Conservation (phyloP, 1,140 invertebrate genomes). For the Lepidostoma basale region DNA sequence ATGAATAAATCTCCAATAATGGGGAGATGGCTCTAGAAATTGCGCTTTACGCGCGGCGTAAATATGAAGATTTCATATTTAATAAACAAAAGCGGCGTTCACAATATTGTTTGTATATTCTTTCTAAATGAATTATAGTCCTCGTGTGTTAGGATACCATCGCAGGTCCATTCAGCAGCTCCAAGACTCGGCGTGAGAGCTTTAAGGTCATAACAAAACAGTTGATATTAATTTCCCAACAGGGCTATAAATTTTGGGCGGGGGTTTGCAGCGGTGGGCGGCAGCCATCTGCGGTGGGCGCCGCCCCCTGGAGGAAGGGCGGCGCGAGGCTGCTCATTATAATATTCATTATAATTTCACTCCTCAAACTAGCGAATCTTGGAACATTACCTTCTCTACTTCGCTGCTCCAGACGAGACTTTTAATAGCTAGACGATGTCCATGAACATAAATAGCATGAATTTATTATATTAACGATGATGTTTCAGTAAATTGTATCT, state of each 20-base stretch:
- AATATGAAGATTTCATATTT: constrained; percentile 28
- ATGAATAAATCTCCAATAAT: constrained; percentile 27
- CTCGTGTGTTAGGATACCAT: constrained; percentile 39
- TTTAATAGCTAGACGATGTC: too few species aligned
- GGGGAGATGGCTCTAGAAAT: constrained; percentile 2
- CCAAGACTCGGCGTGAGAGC: constrained; percentile 34
- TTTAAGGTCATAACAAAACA: constrained; percentile 47
- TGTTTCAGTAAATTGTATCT: too few species aligned
- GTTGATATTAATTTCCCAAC: constrained; percentile 47
- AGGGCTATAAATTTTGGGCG: constrained; percentile 45
- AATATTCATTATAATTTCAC: too few species aligned
- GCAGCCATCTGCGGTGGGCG: constrained; percentile 26
- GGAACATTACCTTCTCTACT: too few species aligned
- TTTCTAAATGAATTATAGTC: constrained; percentile 43
- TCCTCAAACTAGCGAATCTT: too few species aligned
- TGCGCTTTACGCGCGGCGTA: background rate
- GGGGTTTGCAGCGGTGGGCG: constrained; percentile 21
- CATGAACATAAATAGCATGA: too few species aligned
- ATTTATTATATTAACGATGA: too few species aligned
- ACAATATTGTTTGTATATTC: constrained; percentile 35
- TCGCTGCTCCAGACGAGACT: too few species aligned
- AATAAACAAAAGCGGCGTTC: constrained; percentile 25
- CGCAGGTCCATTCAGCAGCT: constrained; percentile 40
- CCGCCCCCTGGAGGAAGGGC: constrained; percentile 8
- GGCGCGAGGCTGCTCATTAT: background rate